Evolutionary conservation across 2,113 vertebrate genomes (phyloP), one percentile per base, ranked within the genome.

Genomic region (Strigops habroptila): DNA sequence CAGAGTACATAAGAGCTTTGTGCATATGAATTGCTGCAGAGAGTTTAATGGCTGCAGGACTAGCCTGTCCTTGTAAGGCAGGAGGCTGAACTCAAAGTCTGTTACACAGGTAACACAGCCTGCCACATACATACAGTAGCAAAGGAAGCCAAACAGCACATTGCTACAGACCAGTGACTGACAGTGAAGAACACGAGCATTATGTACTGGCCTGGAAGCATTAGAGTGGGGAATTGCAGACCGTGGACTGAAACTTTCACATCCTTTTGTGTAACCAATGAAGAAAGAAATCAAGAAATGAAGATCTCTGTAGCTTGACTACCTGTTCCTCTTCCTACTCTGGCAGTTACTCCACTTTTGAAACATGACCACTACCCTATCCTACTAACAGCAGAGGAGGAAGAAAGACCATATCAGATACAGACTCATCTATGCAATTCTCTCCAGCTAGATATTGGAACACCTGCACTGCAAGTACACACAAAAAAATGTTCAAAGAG

Each of bases 1-100:
- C 41, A 52, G 25, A 43, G 14, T 13, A 65, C 1, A 0, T 0
- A 31, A 52, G 39, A 49, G 51, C 46, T 60, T 6, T 6, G 25
- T 37, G n/a, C 9, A 30, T 0, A 2, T 1, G 8, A 86, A 46
- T 2, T 12, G 23, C 60, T 30, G 28, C 0, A 0, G 25, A 0
- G 25, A 59, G 35, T 75, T 84, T 11, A 64, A 63, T 22, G 81
- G 64, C 25, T 33, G 78, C 74, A 93, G 48, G 18, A 73, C 27
- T 1, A 35, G 15, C 14, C 48, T 14, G 31, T 24, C 73, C 69
- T 30, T 6, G 9, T 52, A 44, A 77, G 30, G 39, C 51, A 67
- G 14, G n/a, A 57, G 55, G 39, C 53, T 49, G 37, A 49, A 78
- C 18, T 73, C 35, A 6, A 23, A 12, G n/a, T 19, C 30, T 27